These are phyloP conservation scores for Callyntrura sp. DNA, from an alignment of 2,888 invertebrate species.

Conservation along the genomic window DNA sequence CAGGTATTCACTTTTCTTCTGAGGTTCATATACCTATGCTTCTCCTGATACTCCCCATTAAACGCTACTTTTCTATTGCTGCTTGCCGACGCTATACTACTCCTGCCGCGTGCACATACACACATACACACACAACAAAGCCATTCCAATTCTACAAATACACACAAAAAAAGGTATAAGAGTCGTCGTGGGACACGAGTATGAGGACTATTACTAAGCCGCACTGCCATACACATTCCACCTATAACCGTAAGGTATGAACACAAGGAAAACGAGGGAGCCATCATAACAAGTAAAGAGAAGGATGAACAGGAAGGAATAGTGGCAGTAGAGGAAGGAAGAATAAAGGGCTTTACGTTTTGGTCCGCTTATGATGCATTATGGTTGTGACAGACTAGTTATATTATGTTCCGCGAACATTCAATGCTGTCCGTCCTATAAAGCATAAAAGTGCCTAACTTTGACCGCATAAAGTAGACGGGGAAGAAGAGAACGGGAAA, in stretches of 20 bases:
- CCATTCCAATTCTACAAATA: conserved; percentile 32
- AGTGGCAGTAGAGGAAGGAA: background rate
- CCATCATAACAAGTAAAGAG: background rate
- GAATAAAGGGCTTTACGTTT: conserved; percentile 24
- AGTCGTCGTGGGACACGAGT: conserved; percentile 32
- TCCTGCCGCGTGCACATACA: background rate
- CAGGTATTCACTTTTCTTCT: conserved; percentile 61
- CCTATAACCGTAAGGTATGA: conserved; percentile 14
- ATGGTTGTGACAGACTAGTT: conserved; percentile 58
- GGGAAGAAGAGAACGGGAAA: no score
- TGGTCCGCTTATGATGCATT: conserved; percentile 32
- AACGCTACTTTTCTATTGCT: background rate
- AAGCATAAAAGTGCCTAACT: background rate
- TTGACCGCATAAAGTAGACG: background rate
- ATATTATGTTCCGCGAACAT: conserved; percentile 23
- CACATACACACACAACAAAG: background rate
- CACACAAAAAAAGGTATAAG: background rate
- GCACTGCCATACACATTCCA: background rate
- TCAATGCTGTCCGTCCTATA: background rate
- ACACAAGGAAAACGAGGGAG: background rate
- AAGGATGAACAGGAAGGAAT: conserved; percentile 38
- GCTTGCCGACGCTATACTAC: background rate
- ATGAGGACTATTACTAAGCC: conserved; percentile 30
- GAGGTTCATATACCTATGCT: background rate
- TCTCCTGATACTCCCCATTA: background rate